Conservation (phyloP, 2,888 invertebrate genomes). For the Tupiocoris notatus region DNA sequence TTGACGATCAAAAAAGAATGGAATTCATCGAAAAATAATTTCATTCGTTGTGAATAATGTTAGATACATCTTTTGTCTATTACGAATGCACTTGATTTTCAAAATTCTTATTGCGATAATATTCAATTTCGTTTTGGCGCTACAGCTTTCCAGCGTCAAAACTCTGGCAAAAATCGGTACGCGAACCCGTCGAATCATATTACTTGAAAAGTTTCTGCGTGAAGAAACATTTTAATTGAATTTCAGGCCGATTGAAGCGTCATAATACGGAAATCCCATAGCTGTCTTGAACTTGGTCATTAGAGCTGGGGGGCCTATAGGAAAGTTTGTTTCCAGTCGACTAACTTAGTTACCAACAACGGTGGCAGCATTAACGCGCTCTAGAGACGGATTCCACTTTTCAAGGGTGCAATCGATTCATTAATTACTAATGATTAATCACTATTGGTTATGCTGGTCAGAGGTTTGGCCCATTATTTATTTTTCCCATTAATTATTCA, state of each 20-base stretch:
- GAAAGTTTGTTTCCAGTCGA: slow-evolving; percentile 19
- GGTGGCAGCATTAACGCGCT: slow-evolving; percentile 25
- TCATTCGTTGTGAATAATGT: too few species aligned
- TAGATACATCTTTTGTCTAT: too few species aligned
- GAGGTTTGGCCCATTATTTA: slow-evolving; percentile 31
- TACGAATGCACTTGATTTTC: too few species aligned
- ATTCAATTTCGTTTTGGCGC: too few species aligned
- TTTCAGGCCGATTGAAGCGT: slow-evolving; percentile 6
- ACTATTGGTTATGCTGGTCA: slow-evolving; percentile 31
- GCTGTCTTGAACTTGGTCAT: slow-evolving; percentile 27
- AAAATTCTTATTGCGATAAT: too few species aligned
- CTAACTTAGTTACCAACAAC: slow-evolving; percentile 32
- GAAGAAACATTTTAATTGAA: slow-evolving; percentile 11
- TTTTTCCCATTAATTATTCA: slow-evolving; percentile 28
- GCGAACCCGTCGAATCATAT: too few species aligned
- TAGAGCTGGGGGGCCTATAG: slow-evolving; percentile 4
- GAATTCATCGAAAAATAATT: too few species aligned
- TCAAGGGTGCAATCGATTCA: slow-evolving; percentile 21
- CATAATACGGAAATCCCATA: slow-evolving; percentile 13
- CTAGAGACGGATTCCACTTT: slow-evolving; percentile 3
- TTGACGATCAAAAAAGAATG: too few species aligned
- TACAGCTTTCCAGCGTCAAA: too few species aligned
- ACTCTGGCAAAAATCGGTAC: too few species aligned
- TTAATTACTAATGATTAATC: slow-evolving; percentile 35
- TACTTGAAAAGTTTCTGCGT: too few species aligned